Conservation (phyloP, 2,113 vertebrate species). For the Pagrus major region DNA sequence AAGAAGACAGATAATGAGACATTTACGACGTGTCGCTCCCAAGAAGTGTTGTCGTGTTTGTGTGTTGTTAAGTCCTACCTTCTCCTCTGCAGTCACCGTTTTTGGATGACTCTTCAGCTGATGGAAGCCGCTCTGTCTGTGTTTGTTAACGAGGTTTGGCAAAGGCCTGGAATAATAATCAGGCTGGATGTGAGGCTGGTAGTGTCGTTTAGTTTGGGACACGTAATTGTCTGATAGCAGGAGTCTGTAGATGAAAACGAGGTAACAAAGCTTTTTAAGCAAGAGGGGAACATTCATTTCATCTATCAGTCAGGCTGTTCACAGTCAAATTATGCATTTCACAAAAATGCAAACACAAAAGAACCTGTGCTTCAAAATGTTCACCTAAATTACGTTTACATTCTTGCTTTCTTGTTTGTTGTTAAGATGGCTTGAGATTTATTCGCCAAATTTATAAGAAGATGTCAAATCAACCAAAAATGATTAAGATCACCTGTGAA, state of each 20-base stretch:
- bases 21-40: neutral
- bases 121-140: conserved; percentile 56
- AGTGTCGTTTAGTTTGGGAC: conserved; percentile 66
- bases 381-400: neutral
- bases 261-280: neutral
- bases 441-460: neutral
- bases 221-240: conserved; percentile 62
- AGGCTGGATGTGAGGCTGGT: conserved; percentile 37
- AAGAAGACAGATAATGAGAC: conserved; percentile 6
- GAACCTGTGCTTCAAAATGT: neutral
- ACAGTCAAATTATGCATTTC: neutral
- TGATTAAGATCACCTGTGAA: neutral
- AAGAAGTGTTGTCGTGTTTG: neutral
- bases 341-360: neutral
- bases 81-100: conserved; percentile 3
- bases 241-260: conserved; percentile 54
- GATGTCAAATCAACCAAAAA: neutral
- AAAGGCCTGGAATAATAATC: conserved; percentile 31
- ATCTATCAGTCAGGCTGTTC: conserved; percentile 2
- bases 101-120: conserved; percentile 47
- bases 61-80: neutral
- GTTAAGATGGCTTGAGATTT: neutral
- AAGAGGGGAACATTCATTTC: neutral
- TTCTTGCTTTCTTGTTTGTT: neutral
- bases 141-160: conserved; percentile 40